Conservation (phyloP, 2,888 invertebrate species). For the Ethmia dodecea region DNA sequence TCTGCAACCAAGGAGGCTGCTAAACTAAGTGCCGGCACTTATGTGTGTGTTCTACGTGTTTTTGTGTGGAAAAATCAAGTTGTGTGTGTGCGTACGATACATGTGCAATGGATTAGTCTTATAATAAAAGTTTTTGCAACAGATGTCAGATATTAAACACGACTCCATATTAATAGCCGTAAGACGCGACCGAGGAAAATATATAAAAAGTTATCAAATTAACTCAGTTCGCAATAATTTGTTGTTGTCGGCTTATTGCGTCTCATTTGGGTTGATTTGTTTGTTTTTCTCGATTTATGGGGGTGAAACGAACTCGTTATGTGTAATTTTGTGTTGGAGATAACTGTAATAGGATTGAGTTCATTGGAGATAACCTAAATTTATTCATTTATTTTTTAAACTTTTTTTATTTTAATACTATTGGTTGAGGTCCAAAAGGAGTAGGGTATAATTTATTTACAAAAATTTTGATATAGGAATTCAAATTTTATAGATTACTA, state of each 20-base stretch:
- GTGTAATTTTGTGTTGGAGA: no score
- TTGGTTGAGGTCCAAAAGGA: no score
- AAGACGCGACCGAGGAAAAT: constrained; percentile 62
- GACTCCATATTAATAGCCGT: constrained; percentile 68
- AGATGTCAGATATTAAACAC: constrained; percentile 78
- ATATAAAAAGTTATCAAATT: constrained; percentile 74
- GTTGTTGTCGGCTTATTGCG: constrained; percentile 36
- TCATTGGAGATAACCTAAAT: no score
- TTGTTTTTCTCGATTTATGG: constrained; percentile 43
- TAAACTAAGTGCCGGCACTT: constrained; percentile 61
- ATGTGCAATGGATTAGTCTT: constrained; percentile 76
- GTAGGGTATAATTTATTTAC: no score
- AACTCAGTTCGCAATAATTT: constrained; percentile 53
- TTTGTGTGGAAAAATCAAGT: constrained; percentile 33
- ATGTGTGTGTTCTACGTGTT: constrained; percentile 46
- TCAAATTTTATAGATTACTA: no score
- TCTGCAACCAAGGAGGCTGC: constrained; percentile 42
- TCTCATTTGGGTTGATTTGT: constrained; percentile 48
- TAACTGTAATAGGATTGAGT: no score
- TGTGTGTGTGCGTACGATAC: constrained; percentile 29
- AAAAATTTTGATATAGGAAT: no score
- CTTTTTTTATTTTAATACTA: no score
- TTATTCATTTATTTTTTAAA: no score
- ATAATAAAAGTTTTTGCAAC: constrained; percentile 78
- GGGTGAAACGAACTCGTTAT: constrained; percentile 5